phyloP scores from a whole-genome alignment of 2,113 vertebrate genomes.

The Pan troglodytes region DNA sequence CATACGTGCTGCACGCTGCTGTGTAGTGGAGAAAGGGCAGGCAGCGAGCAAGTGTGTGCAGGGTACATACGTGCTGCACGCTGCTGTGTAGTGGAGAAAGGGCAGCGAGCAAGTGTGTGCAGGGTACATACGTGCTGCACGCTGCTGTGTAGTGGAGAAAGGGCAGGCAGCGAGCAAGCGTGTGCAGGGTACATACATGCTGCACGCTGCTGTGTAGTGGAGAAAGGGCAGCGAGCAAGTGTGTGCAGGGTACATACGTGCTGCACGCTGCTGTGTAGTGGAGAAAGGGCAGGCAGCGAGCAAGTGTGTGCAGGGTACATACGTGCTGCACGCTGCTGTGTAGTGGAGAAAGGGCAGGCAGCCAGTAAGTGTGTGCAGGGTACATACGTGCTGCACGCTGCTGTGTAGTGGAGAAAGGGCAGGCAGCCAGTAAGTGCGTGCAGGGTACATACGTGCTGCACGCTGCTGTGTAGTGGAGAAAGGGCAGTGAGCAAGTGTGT shows the following conservation, averaged over 20 bases:
- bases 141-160: background rate
- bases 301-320: no score
- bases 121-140: conserved; percentile 89
- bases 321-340: background rate
- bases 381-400: accelerated
- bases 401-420: background rate
- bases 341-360: no score
- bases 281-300: no score
- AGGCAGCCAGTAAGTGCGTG: background rate
- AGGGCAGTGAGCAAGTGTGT: background rate
- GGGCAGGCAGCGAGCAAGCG: background rate
- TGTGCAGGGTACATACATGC: conserved; percentile 88
- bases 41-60: background rate
- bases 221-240: background rate
- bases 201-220: conserved; percentile 75
- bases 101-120: background rate
- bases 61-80: conserved; percentile 91
- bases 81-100: no score
- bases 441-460: conserved; percentile 90
- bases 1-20: background rate
- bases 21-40: background rate
- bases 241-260: conserved; percentile 86
- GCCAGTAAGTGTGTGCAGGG: no score
- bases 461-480: background rate
- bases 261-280: conserved; percentile 80